These are phyloP conservation scores for Stratiomys singularior DNA, from an alignment of 2,888 invertebrate genomes.

Conservation along the genomic window DNA sequence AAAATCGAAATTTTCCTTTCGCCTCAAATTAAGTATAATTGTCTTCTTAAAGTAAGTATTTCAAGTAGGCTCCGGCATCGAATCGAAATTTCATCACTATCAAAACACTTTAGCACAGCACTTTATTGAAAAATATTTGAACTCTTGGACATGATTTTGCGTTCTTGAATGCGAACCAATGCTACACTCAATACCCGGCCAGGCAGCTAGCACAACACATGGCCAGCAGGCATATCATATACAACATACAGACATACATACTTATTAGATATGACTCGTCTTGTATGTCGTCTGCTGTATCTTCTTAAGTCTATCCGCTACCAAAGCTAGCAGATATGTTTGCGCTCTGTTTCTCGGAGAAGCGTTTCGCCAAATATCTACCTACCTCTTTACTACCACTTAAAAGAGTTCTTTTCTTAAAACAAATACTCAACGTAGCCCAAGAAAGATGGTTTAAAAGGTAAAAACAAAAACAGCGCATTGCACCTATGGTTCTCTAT, in stretches of 20 bases:
- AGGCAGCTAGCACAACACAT: slow-evolving; percentile 10
- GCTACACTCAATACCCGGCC: not conserved
- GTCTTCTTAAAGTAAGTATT: too few relatives aligned
- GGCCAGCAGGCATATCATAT: slow-evolving; percentile 24
- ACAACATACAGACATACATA: not conserved
- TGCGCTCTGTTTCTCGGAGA: slow-evolving; percentile 42
- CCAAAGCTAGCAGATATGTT: slow-evolving; percentile 20
- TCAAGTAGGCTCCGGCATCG: too few relatives aligned
- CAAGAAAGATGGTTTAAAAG: not conserved
- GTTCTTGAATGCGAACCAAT: slow-evolving; percentile 34
- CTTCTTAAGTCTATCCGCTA: not conserved
- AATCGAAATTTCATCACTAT: not conserved
- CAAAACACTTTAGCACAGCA: slow-evolving; percentile 4
- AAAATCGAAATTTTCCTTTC: too few relatives aligned
- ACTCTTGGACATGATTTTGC: slow-evolving; percentile 35
- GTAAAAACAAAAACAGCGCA: not conserved
- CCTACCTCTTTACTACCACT: not conserved
- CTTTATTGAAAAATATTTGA: slow-evolving; percentile 26
- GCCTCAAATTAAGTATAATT: too few relatives aligned
- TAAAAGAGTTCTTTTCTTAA: not conserved
- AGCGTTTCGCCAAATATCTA: not conserved
- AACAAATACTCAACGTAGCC: not conserved
- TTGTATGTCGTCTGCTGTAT: slow-evolving; percentile 12
- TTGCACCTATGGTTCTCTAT: not conserved
- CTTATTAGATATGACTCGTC: slow-evolving; percentile 25